These are phyloP conservation scores for Oedothorax gibbosus DNA, from an alignment of 1,140 invertebrate species.

Conservation along the genomic window DNA sequence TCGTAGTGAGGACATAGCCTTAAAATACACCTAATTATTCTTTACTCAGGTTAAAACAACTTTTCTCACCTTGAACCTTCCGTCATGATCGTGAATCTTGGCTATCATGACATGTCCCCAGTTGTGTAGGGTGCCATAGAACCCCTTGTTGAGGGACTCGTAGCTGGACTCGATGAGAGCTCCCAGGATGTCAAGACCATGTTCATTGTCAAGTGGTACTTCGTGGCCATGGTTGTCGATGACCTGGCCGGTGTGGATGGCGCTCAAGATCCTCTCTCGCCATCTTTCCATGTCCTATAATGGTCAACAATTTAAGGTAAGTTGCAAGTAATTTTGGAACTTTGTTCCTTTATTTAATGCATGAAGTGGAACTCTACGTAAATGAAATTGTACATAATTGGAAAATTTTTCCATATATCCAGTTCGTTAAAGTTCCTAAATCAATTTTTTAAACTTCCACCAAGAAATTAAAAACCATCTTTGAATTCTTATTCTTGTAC, in stretches of 20 bases:
- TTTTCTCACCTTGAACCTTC: slow-evolving; percentile 64
- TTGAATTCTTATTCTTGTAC: too few relatives aligned
- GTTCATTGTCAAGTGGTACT: slow-evolving; percentile 36
- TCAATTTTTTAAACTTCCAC: too few relatives aligned
- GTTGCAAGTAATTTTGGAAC: too few relatives aligned
- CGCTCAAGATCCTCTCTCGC: slow-evolving; percentile 60
- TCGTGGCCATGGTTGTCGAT: slow-evolving; percentile 48
- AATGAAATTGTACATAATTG: too few relatives aligned
- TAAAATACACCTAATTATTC: too few relatives aligned
- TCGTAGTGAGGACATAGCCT: too few relatives aligned
- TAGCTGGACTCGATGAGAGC: slow-evolving; percentile 73
- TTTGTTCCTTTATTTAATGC: too few relatives aligned
- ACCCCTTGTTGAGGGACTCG: slow-evolving; percentile 69
- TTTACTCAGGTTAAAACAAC: neutral
- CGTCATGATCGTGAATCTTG: slow-evolving; percentile 79
- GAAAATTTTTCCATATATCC: too few relatives aligned
- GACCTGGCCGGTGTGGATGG: slow-evolving; percentile 56
- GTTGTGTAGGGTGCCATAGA: slow-evolving; percentile 70
- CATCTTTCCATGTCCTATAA: slow-evolving; percentile 68
- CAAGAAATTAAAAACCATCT: too few relatives aligned
- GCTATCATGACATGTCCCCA: slow-evolving; percentile 72
- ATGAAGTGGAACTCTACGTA: too few relatives aligned
- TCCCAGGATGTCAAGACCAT: slow-evolving; percentile 71
- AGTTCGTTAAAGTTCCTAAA: too few relatives aligned
- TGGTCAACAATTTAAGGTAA: too few relatives aligned